Base-by-base conservation (phyloP, 30 jellyfish, hydroid and myxozoan species). In the Euphysa ruthae region DNA sequence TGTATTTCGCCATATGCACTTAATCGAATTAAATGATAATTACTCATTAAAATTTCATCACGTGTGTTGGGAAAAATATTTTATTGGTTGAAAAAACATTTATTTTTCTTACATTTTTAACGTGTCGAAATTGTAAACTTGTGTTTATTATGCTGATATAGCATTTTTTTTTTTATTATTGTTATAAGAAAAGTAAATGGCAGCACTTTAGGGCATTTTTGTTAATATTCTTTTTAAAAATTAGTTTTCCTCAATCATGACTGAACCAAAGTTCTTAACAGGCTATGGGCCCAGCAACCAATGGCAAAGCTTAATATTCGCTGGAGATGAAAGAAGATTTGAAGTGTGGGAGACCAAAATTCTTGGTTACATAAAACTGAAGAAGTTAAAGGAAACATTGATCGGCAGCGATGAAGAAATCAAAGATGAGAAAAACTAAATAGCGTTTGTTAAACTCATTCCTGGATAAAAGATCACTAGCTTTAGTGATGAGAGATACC, bases 221-320 rank as follows among this genome's bases (percentile, higher is more conserved):
- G n/a, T n/a, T n/a, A n/a, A n/a, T n/a, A n/a, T n/a, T n/a, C n/a
- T n/a, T n/a, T n/a, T n/a, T n/a, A n/a, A n/a, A n/a, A n/a, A n/a
- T n/a, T n/a, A n/a, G n/a, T n/a, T n/a, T n/a, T n/a, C 81, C 78
- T 69, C 66, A 75, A 54, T 69, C 27, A 69, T 69, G 78, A 49
- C 29, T 44, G 60, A 46, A 46, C 23, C 4, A 5, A 46, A 46
- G 23, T 5, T 10, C 18, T 55, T n/a, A 72, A 72, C 84, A 72
- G 84, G 84, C 58, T 74, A 74, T 74, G 88, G 88, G 83, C 84
- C 88, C 84, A 73, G 86, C 30, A 23, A 43, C 75, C 86, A 74
- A 49, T 74, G 88, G 84, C 84, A 74, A 44, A 74, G 42, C 79
- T 10, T 61, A 12, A 14, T 75, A 6, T 74, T 74, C 84, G 88